Base-by-base conservation (phyloP, 2,113 vertebrate genomes). In the Stegastes partitus region DNA sequence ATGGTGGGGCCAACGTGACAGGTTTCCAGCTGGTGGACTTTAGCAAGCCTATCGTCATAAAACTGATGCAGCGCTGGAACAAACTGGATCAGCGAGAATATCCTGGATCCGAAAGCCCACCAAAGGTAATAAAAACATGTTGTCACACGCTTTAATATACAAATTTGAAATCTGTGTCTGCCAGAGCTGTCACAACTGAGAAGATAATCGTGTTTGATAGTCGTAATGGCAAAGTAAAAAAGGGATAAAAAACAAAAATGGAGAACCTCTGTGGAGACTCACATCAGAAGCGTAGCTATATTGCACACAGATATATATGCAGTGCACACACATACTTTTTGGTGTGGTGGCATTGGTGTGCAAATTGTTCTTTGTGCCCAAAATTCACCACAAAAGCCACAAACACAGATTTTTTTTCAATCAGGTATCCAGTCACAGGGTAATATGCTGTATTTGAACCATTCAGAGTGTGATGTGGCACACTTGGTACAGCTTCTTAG, bases 1-100 rank as follows among this genome's bases (percentile, higher is more conserved):
- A 99, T 0, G 98, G 98, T 10, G 98, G 98, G 67, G 98, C 98
- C 69, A 99, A 99, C 67, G 97, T 99, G 63, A 99, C 97, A 11
- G 98, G 98, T 84, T 99, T 99, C 93, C 98, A 99, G 90, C 85
- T 99, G 74, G 97, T 99, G 85, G 98, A 99, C 94, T 99, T 99
- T 92, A 97, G 95, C 88, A 98, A 96, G 18, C 95, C 97, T 0
- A 98, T 99, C 79, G 98, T 99, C 69, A 94, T 97, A 77, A 98
- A 99, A 84, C 92, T 99, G 81, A 99, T 99, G 98, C 97, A 99
- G 78, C 96, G 98, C 77, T 99, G 98, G 98, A 99, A 99, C 91
- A 99, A 99, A 88, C 94, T 99, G 44, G 98, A 99, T 91, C 98
- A 99, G 92, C 95, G 98, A 87, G 98, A 99, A 89, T 99, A 99